Evolutionary conservation across 2,888 invertebrate genomes (phyloP), one percentile per base, ranked within the genome.

Genomic region (Thyatira batis): DNA sequence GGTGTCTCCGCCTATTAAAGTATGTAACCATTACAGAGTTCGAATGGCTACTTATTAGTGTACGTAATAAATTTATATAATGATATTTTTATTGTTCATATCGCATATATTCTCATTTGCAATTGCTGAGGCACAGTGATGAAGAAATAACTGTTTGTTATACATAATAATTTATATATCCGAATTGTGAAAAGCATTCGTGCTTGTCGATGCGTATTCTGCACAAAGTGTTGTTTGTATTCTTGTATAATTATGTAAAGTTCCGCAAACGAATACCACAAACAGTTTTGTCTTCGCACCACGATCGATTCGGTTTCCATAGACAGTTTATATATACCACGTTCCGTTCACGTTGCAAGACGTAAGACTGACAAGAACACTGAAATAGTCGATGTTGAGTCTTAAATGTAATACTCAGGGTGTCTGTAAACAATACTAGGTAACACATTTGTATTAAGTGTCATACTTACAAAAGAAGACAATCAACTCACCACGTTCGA

Each of bases 1-100:
- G 83, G 84, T 84, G 81, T 89, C 87, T 92, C 92, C 92, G 92
- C 92, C 92, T 92, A 92, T 92, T 90, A 86, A 73, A 80, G 67
- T 89, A 85, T 89, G 85, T 89, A 88, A 88, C 88, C 89, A 87
- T 89, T 85, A 80, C 84, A 85, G 78, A 78, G 83, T 84, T 86
- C 73, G 80, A 83, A 87, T 91, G 89, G 87, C 84, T 88, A 89
- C 86, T 84, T 85, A 80, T 85, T 87, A 90, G 88, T 82, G 86
- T 91, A 88, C 84, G 88, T 88, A 84, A 83, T 85, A 82, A 84
- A 85, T 82, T 78, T 82, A 79, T 83, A 82, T 83, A 82, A 81
- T 80, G 73, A 80, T 84, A 81, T 83, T 78, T 80, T 83, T 82
- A 80, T 85, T 80, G 76, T 84, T 83, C 82, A 76, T 78, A 78